Base-by-base conservation (phyloP, 2,888 invertebrate genomes). In the Chesias legatella region DNA sequence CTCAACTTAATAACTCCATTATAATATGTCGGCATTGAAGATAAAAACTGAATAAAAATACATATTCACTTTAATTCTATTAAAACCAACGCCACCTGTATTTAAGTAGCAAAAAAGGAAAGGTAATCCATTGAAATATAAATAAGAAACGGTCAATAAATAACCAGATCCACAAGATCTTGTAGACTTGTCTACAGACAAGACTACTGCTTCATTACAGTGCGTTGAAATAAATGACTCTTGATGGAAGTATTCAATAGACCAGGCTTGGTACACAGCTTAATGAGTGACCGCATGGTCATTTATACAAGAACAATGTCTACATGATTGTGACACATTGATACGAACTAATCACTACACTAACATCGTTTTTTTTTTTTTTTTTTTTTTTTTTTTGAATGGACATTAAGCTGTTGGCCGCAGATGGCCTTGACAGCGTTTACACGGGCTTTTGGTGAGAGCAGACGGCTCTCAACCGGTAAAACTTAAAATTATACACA, bases 221-320 rank as follows among this genome's bases (percentile, higher is more conserved):
- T 41, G 53, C 58, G 58, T 63, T 59, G 66, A 72, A 73, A 76
- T 76, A 76, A 79, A 67, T 71, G 66, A 60, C 57, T 61, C 56
- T 57, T 67, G 70, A 77, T 77, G 70, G 66, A 67, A 74, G 72
- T 75, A 76, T 80, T 79, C 81, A 82, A 80, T 81, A 73, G 79
- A 63, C 70, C 60, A 56, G 52, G 65, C 74, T 73, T 53, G 35
- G 7, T 9, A n/a, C 36, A 40, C 17, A 45, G 45, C 33, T 23
- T 6, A 35, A 6, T 8, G 6, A 3, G 7, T 29, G 7, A 33
- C 29, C 36, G 45, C 40, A 10, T 10, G 26, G 10, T 8, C 22
- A 30, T 20, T 8, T 17, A 5, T 17, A 5, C 5, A 17, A 2
- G 5, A 17, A 2, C 5, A 17, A 17, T 3, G 2, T 17, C 13